Evolutionary conservation across 2,113 vertebrate species (phyloP).

Genomic region (Erythrocebus patas): DNA sequence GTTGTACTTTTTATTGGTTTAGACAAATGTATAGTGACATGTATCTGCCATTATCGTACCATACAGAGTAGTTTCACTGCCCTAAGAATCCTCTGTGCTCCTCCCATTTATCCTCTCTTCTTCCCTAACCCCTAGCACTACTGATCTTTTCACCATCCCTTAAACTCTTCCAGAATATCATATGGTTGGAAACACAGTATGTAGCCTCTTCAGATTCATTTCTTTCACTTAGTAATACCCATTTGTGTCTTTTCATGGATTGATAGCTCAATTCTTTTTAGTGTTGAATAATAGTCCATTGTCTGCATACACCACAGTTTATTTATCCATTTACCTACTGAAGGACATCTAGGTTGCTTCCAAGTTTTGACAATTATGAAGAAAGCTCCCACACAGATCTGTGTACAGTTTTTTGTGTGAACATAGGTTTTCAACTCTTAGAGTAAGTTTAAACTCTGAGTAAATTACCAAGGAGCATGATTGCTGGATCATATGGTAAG

Average conservation of each 20-base stretch:
- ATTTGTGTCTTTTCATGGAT: neutral
- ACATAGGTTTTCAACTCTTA: neutral
- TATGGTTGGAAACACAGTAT: neutral
- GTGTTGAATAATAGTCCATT: neutral
- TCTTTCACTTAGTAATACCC: neutral
- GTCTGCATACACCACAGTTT: neutral
- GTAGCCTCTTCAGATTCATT: neutral
- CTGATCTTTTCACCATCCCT: neutral
- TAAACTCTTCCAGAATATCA: neutral
- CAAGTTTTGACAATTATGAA: neutral
- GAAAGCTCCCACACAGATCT: neutral
- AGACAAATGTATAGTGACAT: neutral
- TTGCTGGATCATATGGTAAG: neutral
- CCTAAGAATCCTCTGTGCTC: neutral
- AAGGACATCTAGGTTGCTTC: neutral
- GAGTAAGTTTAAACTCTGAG: no score
- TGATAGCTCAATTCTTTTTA: neutral
- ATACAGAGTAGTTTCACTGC: neutral
- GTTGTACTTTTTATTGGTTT: neutral
- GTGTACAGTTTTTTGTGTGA: neutral
- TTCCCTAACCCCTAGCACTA: neutral
- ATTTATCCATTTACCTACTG: neutral
- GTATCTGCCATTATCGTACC: neutral
- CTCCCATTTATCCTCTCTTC: neutral
- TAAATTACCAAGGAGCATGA: neutral